Base-by-base conservation (phyloP, 1,140 invertebrate species). In the Parapsyche elsis region DNA sequence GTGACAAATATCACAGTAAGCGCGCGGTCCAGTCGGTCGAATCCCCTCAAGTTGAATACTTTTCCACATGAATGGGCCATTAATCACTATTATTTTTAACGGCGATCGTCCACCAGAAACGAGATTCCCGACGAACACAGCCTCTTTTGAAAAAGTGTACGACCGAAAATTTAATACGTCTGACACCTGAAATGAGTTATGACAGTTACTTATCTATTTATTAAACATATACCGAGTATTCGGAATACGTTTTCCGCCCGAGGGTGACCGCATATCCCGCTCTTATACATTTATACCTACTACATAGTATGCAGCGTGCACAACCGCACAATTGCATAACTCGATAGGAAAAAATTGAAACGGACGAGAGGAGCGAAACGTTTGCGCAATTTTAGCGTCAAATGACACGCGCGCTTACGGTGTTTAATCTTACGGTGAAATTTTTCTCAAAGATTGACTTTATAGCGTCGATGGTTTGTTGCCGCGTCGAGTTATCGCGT, bases 141-240 rank as follows among this genome's bases (percentile, higher is more conserved):
- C 21, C 70, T 71, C n/a, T 71, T 71, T 67, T 1, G 46, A 49
- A 73, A 73, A n/a, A 5, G 67, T 30, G 7, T 10, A 26, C 19
- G 16, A 30, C 26, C 67, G 26, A 71, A 38, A 73, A 73, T 73
- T 49, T 46, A 73, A 73, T 38, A 21, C n/a, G 45, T 23, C 45
- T 21, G 38, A 73, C 71, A 73, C 71, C 71, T 24, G 71, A 49
- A 73, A 73, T 73, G 71, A 73, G 71, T 73, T 73, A 73, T 73
- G 71, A 73, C 71, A 49, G 71, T 73, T 73, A 49, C 71, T 73
- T 73, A 73, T 73, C 71, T 73, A 46, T 73, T 73, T 67, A 67
- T 67, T 67, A 67, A 67, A 67, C 64, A n/a, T 30, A 30, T 67
- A 67, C 64, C 16, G 21, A 10, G 59, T 67, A 67, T 26, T 30